phyloP scores from a whole-genome alignment of 30 jellyfish, hydroid and myxozoan species.

The Hydractinia symbiolongicarpus region DNA sequence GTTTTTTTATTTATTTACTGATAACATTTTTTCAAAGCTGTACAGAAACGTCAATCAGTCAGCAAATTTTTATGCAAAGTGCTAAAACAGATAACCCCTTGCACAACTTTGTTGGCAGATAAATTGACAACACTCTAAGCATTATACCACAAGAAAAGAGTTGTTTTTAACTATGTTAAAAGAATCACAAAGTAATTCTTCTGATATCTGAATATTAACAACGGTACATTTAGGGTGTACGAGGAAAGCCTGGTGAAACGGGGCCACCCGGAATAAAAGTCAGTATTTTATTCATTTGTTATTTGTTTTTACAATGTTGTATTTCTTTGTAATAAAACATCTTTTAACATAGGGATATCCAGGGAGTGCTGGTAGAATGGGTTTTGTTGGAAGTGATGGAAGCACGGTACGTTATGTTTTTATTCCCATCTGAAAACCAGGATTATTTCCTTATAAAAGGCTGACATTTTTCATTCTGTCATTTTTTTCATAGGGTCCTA shows the following conservation, averaged over 20 bases:
- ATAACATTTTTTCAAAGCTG: neutral
- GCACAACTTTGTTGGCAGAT: too few relatives aligned
- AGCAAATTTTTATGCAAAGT: too few relatives aligned
- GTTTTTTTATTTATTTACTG: neutral
- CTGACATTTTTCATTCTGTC: neutral
- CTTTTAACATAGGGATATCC: conserved; percentile 1
- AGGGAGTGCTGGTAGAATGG: conserved; percentile 14
- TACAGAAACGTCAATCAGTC: too few relatives aligned
- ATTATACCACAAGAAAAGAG: too few relatives aligned
- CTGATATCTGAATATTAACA: neutral
- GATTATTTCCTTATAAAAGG: neutral
- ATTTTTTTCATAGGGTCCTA: neutral
- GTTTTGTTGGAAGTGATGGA: conserved; percentile 8
- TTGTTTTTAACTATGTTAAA: too few relatives aligned
- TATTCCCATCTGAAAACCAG: neutral
- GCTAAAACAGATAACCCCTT: too few relatives aligned
- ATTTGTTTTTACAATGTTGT: neutral
- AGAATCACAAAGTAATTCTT: too few relatives aligned
- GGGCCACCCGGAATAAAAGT: conserved; percentile 1
- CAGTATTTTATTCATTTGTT: neutral
- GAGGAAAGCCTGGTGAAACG: conserved; percentile 4
- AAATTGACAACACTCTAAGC: too few relatives aligned
- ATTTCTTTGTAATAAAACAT: neutral
- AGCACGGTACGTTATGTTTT: neutral
- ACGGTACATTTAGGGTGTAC: neutral